Percentiles rank a stretch among this genome's conserved stretches.
Conservation (phyloP, 2,888 invertebrate species). For the Blera fallax region DNA sequence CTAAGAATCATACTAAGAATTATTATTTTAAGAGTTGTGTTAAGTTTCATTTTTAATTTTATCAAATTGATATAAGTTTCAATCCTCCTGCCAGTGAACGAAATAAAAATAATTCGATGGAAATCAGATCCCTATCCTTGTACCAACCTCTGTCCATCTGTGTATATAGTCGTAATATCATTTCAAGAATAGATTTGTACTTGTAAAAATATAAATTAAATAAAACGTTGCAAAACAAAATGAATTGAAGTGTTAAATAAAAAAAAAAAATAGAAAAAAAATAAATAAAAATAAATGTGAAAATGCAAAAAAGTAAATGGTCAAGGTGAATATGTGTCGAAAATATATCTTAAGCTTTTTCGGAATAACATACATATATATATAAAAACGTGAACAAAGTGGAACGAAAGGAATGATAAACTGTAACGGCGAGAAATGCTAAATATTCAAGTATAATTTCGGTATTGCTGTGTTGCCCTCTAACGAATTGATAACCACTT, state of each 20-base stretch:
- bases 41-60: slow-evolving; percentile 50
- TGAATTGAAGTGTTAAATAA: background rate
- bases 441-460: too few relatives aligned
- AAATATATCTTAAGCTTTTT: background rate
- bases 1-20: background rate
- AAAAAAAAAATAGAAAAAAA: background rate
- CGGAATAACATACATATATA: background rate
- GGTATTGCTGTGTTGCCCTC: too few relatives aligned
- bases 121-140: slow-evolving; percentile 5
- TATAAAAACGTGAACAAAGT: background rate
- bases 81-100: slow-evolving; percentile 64
- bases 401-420: background rate
- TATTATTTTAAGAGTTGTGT: slow-evolving; percentile 15
- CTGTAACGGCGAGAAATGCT: slow-evolving; percentile 3
- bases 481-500: too few relatives aligned
- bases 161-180: slow-evolving; percentile 65
- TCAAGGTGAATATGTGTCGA: background rate
- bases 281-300: background rate
- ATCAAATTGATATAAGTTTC: slow-evolving; percentile 25
- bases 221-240: slow-evolving; percentile 19
- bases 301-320: slow-evolving; percentile 3
- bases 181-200: slow-evolving; percentile 41
- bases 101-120: slow-evolving; percentile 26
- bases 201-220: slow-evolving; percentile 48
- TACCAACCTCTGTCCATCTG: slow-evolving; percentile 46